phyloP scores from a whole-genome alignment of 2,888 invertebrate species.

The Merodon equestris region DNA sequence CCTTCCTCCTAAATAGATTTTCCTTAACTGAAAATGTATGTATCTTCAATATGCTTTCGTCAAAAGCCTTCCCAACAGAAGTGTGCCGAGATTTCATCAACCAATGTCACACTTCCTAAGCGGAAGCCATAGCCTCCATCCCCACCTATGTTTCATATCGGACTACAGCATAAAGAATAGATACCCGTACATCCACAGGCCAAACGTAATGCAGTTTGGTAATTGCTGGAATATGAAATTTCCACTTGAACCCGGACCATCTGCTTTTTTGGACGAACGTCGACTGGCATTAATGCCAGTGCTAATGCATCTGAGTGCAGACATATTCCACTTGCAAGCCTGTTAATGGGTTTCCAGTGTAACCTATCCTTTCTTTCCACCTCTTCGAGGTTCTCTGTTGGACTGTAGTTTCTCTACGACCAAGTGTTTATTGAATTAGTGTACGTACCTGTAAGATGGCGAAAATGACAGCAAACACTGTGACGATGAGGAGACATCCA shows the following conservation, averaged over 20 bases:
- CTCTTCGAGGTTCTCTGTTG: slow-evolving; percentile 7
- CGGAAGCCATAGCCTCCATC: background rate
- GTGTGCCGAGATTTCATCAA: slow-evolving; percentile 19
- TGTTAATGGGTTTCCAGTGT: slow-evolving; percentile 57
- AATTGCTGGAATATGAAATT: slow-evolving; percentile 56
- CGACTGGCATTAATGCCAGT: slow-evolving; percentile 31
- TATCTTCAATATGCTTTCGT: slow-evolving; percentile 7
- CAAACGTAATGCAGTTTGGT: slow-evolving; percentile 52
- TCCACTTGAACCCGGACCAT: slow-evolving; percentile 25
- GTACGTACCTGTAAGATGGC: slow-evolving; percentile 85
- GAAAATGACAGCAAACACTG: slow-evolving; percentile 85
- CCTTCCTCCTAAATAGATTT: slow-evolving; percentile 3
- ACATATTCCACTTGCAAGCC: slow-evolving; percentile 47
- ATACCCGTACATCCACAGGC: slow-evolving; percentile 20
- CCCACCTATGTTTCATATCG: background rate
- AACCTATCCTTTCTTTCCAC: slow-evolving; percentile 33
- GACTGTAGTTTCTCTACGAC: too few relatives aligned
- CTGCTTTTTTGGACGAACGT: slow-evolving; percentile 19
- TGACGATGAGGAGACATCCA: slow-evolving; percentile 84
- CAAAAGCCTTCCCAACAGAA: background rate
- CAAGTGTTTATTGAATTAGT: slow-evolving; percentile 1
- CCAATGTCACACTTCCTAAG: slow-evolving; percentile 13
- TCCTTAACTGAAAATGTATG: slow-evolving; percentile 23
- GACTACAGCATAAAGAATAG: too few relatives aligned
- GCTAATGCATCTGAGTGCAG: slow-evolving; percentile 29